Percentiles rank a stretch among this genome's conserved stretches.
Conservation (phyloP, 2,888 invertebrate genomes). For the Melieria crassipennis region DNA sequence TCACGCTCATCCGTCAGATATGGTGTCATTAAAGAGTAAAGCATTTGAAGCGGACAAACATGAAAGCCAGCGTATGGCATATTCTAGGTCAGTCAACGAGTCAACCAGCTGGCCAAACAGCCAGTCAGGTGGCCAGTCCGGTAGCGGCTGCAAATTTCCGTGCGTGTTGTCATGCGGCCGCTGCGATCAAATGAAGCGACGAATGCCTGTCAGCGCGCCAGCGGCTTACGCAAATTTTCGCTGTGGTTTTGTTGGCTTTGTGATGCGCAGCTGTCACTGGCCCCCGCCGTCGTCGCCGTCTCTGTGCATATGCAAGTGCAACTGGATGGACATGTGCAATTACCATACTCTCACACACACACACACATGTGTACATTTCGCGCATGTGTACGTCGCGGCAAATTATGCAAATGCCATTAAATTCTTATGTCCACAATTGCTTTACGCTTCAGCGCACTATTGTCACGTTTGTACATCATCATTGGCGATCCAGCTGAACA, state of each 20-base stretch:
- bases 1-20: too few relatives aligned
- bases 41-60: too few relatives aligned
- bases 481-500: neutral
- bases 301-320: neutral
- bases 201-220: neutral
- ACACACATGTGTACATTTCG: too few relatives aligned
- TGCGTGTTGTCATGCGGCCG: too few relatives aligned
- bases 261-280: neutral
- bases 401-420: slow-evolving; percentile 60
- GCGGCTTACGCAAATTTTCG: slow-evolving; percentile 14
- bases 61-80: too few relatives aligned
- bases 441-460: slow-evolving; percentile 58
- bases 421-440: slow-evolving; percentile 59
- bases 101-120: too few relatives aligned
- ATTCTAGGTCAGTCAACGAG: too few relatives aligned
- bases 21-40: too few relatives aligned
- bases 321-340: neutral
- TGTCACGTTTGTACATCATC: slow-evolving; percentile 50
- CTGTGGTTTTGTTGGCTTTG: slow-evolving; percentile 1
- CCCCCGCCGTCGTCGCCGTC: neutral
- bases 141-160: too few relatives aligned
- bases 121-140: too few relatives aligned
- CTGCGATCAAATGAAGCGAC: too few relatives aligned
- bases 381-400: slow-evolving; percentile 28
- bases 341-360: too few relatives aligned